Base-by-base conservation (phyloP, 2,888 invertebrate species). In the Zygothrica quintamaculata region DNA sequence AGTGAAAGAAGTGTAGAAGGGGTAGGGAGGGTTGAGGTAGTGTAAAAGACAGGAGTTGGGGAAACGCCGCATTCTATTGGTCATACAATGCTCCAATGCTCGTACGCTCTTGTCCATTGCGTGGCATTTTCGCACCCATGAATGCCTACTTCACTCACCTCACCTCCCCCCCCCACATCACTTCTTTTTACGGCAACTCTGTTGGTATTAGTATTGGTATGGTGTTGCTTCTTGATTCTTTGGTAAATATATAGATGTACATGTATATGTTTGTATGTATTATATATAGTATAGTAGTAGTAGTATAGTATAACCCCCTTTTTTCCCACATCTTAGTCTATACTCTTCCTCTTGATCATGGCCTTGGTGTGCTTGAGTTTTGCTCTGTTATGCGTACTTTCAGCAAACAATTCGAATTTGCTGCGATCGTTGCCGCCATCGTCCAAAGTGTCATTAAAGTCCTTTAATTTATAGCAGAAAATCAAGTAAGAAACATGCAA, bases 401-500 rank as follows among this genome's bases (percentile, higher is more conserved):
- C 34, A 65, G 71, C 71, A 73, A 73, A 73, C 73, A 73, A 73
- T 73, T 74, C 73, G 85, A 72, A 77, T 84, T 65, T 82, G 82
- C 46, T 74, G 65, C 74, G 73, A 74, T 74, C 74, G 74, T 74
- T 60, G 75, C 73, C 82, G 81, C 71, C 85, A 69, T 78, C 70
- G 84, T 84, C 84, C 76, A 84, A 82, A 82, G 82, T 82, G 82
- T 82, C 82, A 82, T 82, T 82, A 82, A 82, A 82, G 82, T 86
- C 87, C 87, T 82, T 82, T 82, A 82, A 82, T 82, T 82, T 82
- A 82, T 82, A 84, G 82, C 82, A 84, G 84, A 82, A 82, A 82
- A 82, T 82, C 82, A 82, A 82, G 82, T 74, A 86, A 86, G 84
- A 82, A 82, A 82, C 87, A 82, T 86, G 82, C 87, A 80, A 80